These are phyloP conservation scores for Octopus sinensis DNA, from an alignment of 1,140 invertebrate species.

Conservation along the genomic window DNA sequence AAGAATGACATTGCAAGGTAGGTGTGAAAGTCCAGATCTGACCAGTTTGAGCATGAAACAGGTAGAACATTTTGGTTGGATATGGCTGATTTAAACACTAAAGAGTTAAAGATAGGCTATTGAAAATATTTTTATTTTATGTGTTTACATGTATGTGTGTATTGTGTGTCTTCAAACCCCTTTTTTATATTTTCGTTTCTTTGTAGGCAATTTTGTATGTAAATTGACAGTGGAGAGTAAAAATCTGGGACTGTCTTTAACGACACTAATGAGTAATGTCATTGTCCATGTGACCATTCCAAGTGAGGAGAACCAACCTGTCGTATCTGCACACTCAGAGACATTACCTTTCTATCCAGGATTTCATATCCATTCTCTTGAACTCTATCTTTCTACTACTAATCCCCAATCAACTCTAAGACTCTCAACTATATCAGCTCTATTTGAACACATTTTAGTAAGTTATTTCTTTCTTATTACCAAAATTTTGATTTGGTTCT, in stretches of 20 bases:
- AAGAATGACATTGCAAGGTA: no score
- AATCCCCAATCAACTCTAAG: constrained; percentile 36
- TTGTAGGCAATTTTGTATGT: constrained; percentile 46
- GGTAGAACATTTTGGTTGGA: no score
- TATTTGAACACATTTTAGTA: constrained; percentile 44
- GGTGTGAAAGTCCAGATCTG: no score
- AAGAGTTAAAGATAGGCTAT: no score
- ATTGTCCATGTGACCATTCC: constrained; percentile 35
- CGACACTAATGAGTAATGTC: constrained; percentile 40
- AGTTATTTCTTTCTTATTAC: neutral
- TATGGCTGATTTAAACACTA: no score
- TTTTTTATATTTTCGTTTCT: constrained; percentile 16
- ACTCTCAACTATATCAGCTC: constrained; percentile 34
- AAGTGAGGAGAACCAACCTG: constrained; percentile 31
- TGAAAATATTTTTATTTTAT: no score
- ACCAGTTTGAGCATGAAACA: no score
- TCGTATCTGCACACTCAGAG: constrained; percentile 34
- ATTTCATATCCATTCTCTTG: constrained; percentile 49
- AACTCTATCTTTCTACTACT: constrained; percentile 44
- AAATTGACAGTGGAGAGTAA: constrained; percentile 27
- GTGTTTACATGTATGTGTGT: no score
- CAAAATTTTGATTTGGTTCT: neutral
- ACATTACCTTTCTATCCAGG: constrained; percentile 48
- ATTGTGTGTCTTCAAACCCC: no score
- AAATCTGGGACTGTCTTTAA: constrained; percentile 32